phyloP scores from a whole-genome alignment of 2,888 invertebrate genomes.

The Phlogophora meticulosa region DNA sequence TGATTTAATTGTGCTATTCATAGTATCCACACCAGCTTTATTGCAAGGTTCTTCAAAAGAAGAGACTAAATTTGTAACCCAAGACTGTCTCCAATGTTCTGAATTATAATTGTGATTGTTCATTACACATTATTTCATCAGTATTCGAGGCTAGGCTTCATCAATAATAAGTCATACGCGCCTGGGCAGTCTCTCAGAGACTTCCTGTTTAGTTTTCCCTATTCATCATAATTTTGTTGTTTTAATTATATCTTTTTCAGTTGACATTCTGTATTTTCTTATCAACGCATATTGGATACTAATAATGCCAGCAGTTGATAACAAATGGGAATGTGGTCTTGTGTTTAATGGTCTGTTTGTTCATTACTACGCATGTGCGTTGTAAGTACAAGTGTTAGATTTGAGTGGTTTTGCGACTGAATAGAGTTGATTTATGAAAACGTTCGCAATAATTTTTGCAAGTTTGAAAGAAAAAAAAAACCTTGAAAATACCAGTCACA shows the following conservation, averaged over 20 bases:
- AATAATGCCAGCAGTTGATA: constrained; percentile 56
- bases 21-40: too few species aligned
- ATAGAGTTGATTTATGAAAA: background rate
- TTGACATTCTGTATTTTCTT: constrained; percentile 40
- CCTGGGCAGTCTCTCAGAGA: too few species aligned
- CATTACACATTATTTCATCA: too few species aligned
- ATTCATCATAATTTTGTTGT: background rate
- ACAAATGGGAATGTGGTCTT: constrained; percentile 58
- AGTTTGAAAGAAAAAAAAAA: background rate
- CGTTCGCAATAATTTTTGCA: background rate
- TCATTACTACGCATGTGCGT: constrained; percentile 32
- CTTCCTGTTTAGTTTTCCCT: too few species aligned
- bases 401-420: constrained; percentile 11
- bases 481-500: too few species aligned
- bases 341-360: constrained; percentile 54
- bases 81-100: too few species aligned
- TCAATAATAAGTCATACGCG: too few species aligned
- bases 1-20: too few species aligned
- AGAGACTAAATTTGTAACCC: too few species aligned
- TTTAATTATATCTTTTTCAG: background rate
- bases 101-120: too few species aligned
- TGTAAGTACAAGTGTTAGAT: constrained; percentile 43
- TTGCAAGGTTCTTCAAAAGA: too few species aligned
- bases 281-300: constrained; percentile 12
- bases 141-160: too few species aligned